These are phyloP conservation scores for Pachyseris speciosa DNA, from an alignment of 64 coral and sea anemone species.

Conservation along the genomic window DNA sequence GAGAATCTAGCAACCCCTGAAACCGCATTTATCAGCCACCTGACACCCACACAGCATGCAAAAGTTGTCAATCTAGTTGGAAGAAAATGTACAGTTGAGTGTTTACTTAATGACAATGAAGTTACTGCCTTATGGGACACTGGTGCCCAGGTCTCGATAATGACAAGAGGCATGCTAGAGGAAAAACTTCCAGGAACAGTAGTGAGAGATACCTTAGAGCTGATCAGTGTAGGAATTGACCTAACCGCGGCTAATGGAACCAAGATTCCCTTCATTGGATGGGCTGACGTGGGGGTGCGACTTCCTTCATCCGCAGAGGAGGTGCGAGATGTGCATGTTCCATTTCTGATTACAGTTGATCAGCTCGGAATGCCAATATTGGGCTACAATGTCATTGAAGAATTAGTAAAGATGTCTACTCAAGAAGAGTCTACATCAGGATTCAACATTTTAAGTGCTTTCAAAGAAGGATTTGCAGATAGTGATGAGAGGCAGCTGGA, in stretches of 20 bases:
- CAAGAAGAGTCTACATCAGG: background rate
- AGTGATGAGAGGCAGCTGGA: background rate
- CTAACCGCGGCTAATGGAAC: conserved; percentile 62
- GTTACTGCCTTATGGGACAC: no score
- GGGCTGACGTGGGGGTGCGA: conserved; percentile 56
- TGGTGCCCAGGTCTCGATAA: no score
- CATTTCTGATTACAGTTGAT: conserved; percentile 58
- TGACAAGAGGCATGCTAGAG: no score
- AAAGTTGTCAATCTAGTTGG: conserved; percentile 31
- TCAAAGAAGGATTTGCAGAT: background rate
- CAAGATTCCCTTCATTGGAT: conserved; percentile 71
- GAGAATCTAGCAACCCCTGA: background rate
- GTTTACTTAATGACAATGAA: no score
- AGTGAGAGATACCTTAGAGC: no score
- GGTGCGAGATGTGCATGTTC: conserved; percentile 36
- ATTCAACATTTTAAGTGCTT: no score
- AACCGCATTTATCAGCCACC: background rate
- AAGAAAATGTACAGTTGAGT: background rate
- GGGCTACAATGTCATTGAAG: background rate
- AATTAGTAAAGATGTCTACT: background rate
- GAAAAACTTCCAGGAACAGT: no score
- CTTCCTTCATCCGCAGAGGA: background rate
- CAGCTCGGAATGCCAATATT: background rate
- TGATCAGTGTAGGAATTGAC: conserved; percentile 45
- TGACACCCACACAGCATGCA: conserved; percentile 16